Evolutionary conservation across 2,797 vertebrate genomes (phyloP).

Genomic region (Oreochromis mossambicus): DNA sequence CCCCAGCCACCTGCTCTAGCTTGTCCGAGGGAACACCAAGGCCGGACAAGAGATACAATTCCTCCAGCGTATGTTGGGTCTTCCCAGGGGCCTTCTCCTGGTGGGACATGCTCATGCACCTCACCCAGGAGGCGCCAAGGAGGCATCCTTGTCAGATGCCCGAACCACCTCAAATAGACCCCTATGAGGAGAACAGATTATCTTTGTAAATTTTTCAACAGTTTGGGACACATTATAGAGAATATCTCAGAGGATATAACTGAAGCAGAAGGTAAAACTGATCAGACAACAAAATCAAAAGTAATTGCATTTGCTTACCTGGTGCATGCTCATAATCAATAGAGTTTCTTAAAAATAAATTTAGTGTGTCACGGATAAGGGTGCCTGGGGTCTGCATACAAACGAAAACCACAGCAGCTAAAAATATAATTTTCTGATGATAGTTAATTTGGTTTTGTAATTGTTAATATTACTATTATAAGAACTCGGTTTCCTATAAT

Average conservation of each 20-base stretch:
- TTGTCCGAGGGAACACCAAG: background rate
- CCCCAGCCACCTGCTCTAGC: background rate
- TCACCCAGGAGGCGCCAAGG: background rate
- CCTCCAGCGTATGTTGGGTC: background rate
- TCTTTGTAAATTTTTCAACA: background rate
- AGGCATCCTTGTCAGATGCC: background rate
- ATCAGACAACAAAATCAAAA: background rate
- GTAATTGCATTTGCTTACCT: background rate
- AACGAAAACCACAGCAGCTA: background rate
- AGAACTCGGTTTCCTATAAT: background rate
- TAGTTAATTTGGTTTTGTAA: background rate
- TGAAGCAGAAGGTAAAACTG: background rate
- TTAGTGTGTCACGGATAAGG: background rate
- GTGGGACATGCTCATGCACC: background rate
- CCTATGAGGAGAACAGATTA: background rate
- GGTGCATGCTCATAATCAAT: background rate
- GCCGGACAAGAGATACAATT: background rate
- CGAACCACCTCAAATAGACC: background rate
- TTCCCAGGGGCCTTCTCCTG: background rate
- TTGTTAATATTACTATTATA: background rate
- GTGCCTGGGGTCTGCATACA: background rate
- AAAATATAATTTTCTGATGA: background rate
- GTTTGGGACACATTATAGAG: rapidly evolving
- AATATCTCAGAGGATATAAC: background rate
- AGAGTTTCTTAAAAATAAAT: background rate